A percentile compares a stretch with the other conserved stretches of the same genome.
Evolutionary conservation across 1,140 invertebrate genomes (phyloP).

Genomic region (Agrypnia vestita): DNA sequence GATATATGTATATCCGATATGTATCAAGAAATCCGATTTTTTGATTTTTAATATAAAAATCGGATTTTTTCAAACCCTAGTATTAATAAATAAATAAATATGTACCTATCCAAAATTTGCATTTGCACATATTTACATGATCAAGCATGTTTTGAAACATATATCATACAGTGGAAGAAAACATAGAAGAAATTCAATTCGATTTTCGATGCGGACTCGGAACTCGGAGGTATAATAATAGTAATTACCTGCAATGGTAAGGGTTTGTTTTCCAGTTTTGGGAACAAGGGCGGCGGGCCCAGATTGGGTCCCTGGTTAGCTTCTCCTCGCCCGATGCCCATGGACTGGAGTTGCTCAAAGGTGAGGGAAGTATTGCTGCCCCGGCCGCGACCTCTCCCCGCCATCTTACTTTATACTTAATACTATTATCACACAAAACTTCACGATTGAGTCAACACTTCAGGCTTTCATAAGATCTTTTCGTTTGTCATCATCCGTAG

Average conservation of each 20-base stretch:
- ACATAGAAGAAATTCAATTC: too few species aligned
- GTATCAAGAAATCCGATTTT: too few species aligned
- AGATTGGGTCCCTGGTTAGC: slow-evolving; percentile 64
- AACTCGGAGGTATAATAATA: not conserved
- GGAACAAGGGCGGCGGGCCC: slow-evolving; percentile 70
- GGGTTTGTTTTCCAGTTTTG: slow-evolving; percentile 70
- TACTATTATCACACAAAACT: slow-evolving; percentile 41
- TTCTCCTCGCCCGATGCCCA: slow-evolving; percentile 69
- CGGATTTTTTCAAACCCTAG: too few species aligned
- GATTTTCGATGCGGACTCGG: too few species aligned
- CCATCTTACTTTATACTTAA: slow-evolving; percentile 63
- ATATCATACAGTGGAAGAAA: too few species aligned
- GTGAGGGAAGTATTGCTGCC: slow-evolving; percentile 67
- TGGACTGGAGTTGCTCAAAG: slow-evolving; percentile 69
- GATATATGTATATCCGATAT: too few species aligned
- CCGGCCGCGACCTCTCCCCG: slow-evolving; percentile 68
- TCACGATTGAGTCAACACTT: not conserved
- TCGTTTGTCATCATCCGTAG: slow-evolving; percentile 57
- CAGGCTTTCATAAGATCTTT: slow-evolving; percentile 54
- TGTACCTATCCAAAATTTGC: too few species aligned
- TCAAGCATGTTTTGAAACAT: too few species aligned
- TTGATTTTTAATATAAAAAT: too few species aligned
- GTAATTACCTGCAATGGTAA: slow-evolving; percentile 64
- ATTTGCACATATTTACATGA: too few species aligned
- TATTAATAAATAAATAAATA: too few species aligned